phyloP scores from a whole-genome alignment of 2,797 vertebrate genomes.

The Heteromormyrus szaboi region DNA sequence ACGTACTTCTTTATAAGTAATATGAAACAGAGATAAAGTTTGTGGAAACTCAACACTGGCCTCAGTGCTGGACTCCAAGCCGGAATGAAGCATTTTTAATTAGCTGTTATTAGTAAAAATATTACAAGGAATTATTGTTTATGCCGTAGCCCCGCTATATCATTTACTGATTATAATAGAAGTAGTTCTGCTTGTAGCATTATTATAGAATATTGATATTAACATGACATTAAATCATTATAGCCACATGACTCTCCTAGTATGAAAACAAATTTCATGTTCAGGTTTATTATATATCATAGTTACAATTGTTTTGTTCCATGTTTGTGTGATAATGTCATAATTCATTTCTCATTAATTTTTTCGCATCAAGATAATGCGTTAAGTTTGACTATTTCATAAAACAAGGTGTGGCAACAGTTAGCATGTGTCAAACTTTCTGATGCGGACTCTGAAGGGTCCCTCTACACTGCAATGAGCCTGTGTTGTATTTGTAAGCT shows the following conservation, averaged over 20 bases:
- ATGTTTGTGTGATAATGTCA: neutral
- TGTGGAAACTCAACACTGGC: neutral
- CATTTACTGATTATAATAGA: neutral
- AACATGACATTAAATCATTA: neutral
- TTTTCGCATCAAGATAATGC: neutral
- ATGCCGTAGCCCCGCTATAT: neutral
- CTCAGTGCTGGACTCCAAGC: neutral
- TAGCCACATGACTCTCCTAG: neutral
- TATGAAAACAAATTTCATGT: neutral
- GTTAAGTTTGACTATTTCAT: neutral
- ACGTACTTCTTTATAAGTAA: neutral
- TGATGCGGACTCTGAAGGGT: neutral
- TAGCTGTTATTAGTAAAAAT: neutral
- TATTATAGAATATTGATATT: neutral
- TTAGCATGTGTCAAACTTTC: neutral
- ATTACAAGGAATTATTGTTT: neutral
- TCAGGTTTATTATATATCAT: neutral
- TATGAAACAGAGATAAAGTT: neutral
- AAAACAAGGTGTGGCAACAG: neutral
- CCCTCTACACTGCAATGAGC: neutral
- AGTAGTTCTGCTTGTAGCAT: neutral
- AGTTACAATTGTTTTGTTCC: neutral
- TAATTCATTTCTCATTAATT: neutral
- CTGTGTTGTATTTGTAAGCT: neutral
- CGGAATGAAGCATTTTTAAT: neutral